phyloP scores from a whole-genome alignment of 2,888 invertebrate genomes.

The Phlogophora meticulosa region DNA sequence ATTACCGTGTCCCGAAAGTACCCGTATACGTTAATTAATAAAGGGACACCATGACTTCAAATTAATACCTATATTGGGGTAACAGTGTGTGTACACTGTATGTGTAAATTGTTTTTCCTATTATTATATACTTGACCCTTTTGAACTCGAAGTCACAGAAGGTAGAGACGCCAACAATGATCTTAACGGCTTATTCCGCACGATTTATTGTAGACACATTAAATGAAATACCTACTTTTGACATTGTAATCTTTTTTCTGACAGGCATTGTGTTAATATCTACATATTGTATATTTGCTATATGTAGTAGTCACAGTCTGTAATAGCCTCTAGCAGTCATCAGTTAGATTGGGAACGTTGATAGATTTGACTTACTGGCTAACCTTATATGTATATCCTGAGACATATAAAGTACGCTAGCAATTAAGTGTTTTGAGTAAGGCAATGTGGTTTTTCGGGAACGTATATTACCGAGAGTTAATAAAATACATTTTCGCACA shows the following conservation, averaged over 20 bases:
- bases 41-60: slow-evolving; percentile 69
- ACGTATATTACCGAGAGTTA: neutral
- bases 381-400: too few species aligned
- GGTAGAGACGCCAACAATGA: slow-evolving; percentile 23
- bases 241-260: slow-evolving; percentile 14
- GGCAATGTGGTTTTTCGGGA: neutral
- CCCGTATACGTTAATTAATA: slow-evolving; percentile 71
- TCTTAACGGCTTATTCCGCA: slow-evolving; percentile 17
- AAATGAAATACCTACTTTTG: slow-evolving; percentile 9
- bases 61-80: slow-evolving; percentile 52
- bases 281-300: neutral
- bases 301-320: neutral
- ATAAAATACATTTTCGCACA: too few species aligned
- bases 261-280: slow-evolving; percentile 7
- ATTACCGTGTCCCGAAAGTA: slow-evolving; percentile 62
- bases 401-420: slow-evolving; percentile 7
- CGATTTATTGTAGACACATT: slow-evolving; percentile 18
- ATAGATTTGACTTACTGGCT: too few species aligned
- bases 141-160: slow-evolving; percentile 24
- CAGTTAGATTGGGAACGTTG: neutral
- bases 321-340: neutral
- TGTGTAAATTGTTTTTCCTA: slow-evolving; percentile 9
- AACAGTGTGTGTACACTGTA: slow-evolving; percentile 1
- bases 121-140: slow-evolving; percentile 24
- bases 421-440: neutral